Conservation (phyloP, 2,888 invertebrate genomes). For the Stenichneumon culpator region DNA sequence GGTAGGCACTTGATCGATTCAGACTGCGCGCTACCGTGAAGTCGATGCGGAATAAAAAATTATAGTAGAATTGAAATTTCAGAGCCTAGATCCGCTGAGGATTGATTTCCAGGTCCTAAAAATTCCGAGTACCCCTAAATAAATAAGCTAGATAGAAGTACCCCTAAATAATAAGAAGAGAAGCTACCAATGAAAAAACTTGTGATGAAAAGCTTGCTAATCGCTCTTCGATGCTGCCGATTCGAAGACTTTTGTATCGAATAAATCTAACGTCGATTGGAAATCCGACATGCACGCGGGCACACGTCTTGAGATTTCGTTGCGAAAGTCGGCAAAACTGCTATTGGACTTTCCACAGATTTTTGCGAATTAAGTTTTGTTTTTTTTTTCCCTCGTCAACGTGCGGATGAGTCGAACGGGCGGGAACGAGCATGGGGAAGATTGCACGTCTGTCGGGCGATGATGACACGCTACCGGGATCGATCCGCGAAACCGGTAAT, state of each 20-base stretch:
- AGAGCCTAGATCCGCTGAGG: no score
- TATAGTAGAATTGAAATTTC: no score
- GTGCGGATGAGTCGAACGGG: constrained; percentile 13
- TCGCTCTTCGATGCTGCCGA: no score
- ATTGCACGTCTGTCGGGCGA: constrained; percentile 57
- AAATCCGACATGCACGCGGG: neutral
- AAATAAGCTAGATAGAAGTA: no score
- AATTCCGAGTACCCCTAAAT: no score
- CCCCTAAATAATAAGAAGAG: neutral
- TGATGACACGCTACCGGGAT: constrained; percentile 59
- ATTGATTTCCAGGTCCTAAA: no score
- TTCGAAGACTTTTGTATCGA: neutral
- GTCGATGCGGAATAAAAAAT: neutral
- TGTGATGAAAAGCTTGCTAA: no score
- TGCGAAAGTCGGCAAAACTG: constrained; percentile 43
- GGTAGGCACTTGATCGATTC: constrained; percentile 36
- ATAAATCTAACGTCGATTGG: neutral
- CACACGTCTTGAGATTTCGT: constrained; percentile 3
- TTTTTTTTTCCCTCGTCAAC: constrained; percentile 6
- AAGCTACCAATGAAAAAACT: neutral
- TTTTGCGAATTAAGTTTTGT: constrained; percentile 7
- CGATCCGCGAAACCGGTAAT: constrained; percentile 65
- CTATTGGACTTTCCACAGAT: constrained; percentile 27
- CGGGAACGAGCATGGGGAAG: constrained; percentile 50
- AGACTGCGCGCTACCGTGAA: neutral